These are phyloP conservation scores for Haemorhous mexicanus DNA, from an alignment of 2,113 vertebrate species.

Conservation along the genomic window DNA sequence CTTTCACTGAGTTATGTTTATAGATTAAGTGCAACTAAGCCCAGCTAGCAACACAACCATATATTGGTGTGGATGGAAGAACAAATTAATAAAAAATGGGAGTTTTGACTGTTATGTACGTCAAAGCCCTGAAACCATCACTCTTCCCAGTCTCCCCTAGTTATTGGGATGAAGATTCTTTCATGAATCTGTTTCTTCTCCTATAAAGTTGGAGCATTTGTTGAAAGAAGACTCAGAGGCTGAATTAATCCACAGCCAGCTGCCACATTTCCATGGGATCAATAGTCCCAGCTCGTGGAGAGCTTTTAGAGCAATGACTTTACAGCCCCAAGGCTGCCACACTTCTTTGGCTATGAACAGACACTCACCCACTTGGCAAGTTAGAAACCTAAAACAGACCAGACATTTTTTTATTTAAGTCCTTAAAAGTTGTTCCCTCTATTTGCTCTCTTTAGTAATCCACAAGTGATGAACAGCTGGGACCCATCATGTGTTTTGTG, in stretches of 20 bases:
- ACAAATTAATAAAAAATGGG: background rate
- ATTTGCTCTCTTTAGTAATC: slow-evolving; percentile 55
- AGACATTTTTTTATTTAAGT: slow-evolving; percentile 11
- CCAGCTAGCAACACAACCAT: background rate
- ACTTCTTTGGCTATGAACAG: background rate
- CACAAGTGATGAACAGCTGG: slow-evolving; percentile 33
- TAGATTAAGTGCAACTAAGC: background rate
- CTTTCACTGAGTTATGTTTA: background rate
- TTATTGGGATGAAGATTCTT: background rate
- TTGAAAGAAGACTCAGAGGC: background rate
- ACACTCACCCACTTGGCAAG: slow-evolving; percentile 1
- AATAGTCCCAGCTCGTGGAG: background rate
- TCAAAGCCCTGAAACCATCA: background rate
- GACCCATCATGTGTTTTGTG: slow-evolving; percentile 24
- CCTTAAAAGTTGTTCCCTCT: slow-evolving; percentile 25
- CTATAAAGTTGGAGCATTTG: background rate
- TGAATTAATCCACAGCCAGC: background rate
- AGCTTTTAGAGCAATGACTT: background rate
- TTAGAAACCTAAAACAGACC: background rate
- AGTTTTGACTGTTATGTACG: background rate
- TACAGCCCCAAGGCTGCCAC: background rate
- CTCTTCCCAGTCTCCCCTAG: background rate
- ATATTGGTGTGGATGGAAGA: background rate
- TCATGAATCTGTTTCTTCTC: background rate
- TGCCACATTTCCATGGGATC: background rate